Evolutionary conservation across 2,113 vertebrate species (phyloP), one percentile per base, ranked within the genome.

Genomic region (Ornithorhynchus anatinus): DNA sequence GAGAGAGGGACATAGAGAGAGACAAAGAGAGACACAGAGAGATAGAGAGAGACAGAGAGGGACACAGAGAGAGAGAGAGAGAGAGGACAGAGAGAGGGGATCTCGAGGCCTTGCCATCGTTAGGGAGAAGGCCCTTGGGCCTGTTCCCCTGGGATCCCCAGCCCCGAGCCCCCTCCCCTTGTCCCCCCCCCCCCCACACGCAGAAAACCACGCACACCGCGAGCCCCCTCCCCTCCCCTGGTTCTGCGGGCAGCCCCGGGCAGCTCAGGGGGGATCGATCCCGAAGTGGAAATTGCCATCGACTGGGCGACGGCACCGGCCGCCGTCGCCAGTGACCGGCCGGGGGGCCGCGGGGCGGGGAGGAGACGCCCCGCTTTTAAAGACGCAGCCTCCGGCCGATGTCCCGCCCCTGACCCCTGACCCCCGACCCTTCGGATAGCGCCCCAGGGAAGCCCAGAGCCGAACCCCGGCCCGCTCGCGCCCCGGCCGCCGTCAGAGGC

Each of bases 231-330:
- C 40, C 40, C 15, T 11, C n/a, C n/a, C n/a, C n/a, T n/a, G n/a
- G n/a, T n/a, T n/a, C n/a, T n/a, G n/a, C n/a, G n/a, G n/a, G n/a
- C n/a, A 85, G 89, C 90, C 88, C 86, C 88, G 84, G 86, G 92
- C 89, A 87, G 89, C 82, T 91, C 91, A 88, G 77, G 88, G 71
- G 77, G 70, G 91, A 94, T 94, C 69, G 94, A 94, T 91, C 92
- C 67, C 43, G 68, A 12, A 31, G 92, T 92, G 92, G 93, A 94
- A 93, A 94, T 94, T 92, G 92, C 90, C 93, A 94, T 94, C 92
- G 94, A 94, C 93, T 92, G n/a, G n/a, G n/a, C n/a, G n/a, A n/a
- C n/a, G n/a, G 89, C 52, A 48, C 23, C n/a, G n/a, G n/a, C 72
- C 81, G 82, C 90, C 70, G 86, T 70, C 64, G 88, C 88, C 84